Evolutionary conservation across 2,113 vertebrate genomes (phyloP).

Genomic region (Bagarius yarrelli): DNA sequence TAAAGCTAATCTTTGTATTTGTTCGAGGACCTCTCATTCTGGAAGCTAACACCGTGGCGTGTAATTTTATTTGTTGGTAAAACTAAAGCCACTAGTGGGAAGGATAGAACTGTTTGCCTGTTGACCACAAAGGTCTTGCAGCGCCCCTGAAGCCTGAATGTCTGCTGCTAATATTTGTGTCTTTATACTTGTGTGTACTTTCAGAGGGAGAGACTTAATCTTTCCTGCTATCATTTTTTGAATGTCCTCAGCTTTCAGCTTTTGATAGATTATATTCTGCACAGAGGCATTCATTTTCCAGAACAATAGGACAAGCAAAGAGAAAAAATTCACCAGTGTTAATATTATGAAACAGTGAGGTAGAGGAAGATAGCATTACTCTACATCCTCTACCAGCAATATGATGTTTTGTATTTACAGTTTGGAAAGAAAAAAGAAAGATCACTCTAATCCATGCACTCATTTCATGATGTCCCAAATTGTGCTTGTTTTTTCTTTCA

Average conservation of each 20-base stretch:
- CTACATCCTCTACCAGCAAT: neutral
- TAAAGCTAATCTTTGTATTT: neutral
- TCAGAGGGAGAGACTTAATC: slow-evolving; percentile 69
- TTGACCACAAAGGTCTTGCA: slow-evolving; percentile 58
- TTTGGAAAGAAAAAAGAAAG: neutral
- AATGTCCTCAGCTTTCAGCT: slow-evolving; percentile 81
- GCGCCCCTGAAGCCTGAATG: slow-evolving; percentile 52
- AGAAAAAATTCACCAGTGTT: slow-evolving; percentile 65
- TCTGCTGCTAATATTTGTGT: slow-evolving; percentile 43
- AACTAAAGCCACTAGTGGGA: slow-evolving; percentile 62
- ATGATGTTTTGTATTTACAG: neutral
- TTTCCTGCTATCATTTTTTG: slow-evolving; percentile 77
- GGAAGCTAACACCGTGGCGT: no score
- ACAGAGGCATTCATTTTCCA: slow-evolving; percentile 80
- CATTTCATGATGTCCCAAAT: neutral
- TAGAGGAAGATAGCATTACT: neutral
- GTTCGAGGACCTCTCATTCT: neutral
- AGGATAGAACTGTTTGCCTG: slow-evolving; percentile 56
- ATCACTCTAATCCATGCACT: neutral
- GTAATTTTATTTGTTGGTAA: slow-evolving; percentile 59
- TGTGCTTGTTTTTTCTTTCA: neutral
- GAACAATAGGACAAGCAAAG: slow-evolving; percentile 66
- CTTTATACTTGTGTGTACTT: slow-evolving; percentile 47
- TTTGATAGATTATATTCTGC: slow-evolving; percentile 78
- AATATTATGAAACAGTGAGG: slow-evolving; percentile 68